Evolutionary conservation across 1,140 invertebrate species (phyloP), one percentile per base, ranked within the genome.

Genomic region (Drusus annulatus): DNA sequence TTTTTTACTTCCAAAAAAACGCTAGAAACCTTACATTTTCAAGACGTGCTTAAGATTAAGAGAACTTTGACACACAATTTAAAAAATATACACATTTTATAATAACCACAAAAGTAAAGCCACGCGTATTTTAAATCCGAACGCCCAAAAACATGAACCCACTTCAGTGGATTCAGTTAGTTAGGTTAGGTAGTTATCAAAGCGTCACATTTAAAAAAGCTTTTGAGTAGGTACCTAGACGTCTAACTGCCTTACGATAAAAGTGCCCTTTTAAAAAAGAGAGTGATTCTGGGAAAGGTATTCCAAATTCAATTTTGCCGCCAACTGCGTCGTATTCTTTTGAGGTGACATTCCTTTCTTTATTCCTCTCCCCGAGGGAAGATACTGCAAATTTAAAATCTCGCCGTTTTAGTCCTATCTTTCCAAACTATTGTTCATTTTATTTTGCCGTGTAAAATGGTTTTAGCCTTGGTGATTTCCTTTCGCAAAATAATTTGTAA

Each of bases 231-330:
- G 36, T 52, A 73, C 51, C 45, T 5, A 52, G 69, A 73, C 50
- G 69, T 73, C 69, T 73, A 73, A 73, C 51, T 54, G 17, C 25
- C 51, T 73, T 74, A 74, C 52, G 19, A 80, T 71, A 76, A 81
- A 79, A 79, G 80, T 76, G 56, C 71, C 28, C 31, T 52, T 77
- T 69, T 79, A 74, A 75, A 78, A 78, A 81, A 63, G 69, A 81
- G 78, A 81, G 80, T 81, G 80, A 69, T 76, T 79, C 77, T 16
- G 25, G 31, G 62, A 79, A 69, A 76, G 62, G 77, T 68, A 79
- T 79, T 79, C 71, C 13, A 56, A 81, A 81, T 81, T 79, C 76
- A 81, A 81, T 81, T 81, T 81, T 77, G 68, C 62, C 63, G 74
- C 60, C 74, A 71, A 78, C 68, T 81, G 80, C 80, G 80, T 78